phyloP scores from a whole-genome alignment of 2,888 invertebrate species.

The Neuroscelio doddi region DNA sequence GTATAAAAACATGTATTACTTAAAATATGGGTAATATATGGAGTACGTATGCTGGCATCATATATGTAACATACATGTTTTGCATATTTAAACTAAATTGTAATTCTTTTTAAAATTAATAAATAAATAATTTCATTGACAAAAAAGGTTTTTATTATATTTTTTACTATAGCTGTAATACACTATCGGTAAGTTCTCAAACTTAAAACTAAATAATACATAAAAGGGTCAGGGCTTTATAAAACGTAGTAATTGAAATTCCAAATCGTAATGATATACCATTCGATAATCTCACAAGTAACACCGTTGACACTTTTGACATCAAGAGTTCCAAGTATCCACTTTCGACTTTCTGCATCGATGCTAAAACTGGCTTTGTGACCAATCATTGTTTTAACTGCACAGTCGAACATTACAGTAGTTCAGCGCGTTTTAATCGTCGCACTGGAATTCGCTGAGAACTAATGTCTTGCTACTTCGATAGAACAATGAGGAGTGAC shows the following conservation, averaged over 20 bases:
- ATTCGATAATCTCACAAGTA: constrained; percentile 22
- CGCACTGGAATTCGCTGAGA: constrained; percentile 18
- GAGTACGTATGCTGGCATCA: constrained; percentile 42
- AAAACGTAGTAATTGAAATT: constrained; percentile 25
- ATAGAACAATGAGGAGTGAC: constrained; percentile 21
- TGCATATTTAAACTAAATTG: no score
- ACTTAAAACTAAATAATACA: no score
- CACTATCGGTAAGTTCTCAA: no score
- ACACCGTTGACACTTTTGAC: constrained; percentile 16
- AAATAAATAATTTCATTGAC: no score
- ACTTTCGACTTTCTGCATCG: constrained; percentile 20
- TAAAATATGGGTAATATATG: no score
- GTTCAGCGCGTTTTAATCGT: constrained; percentile 37
- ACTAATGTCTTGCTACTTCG: constrained; percentile 26
- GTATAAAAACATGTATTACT: no score
- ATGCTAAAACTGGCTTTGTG: constrained; percentile 32
- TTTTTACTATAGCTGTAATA: no score
- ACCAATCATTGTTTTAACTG: constrained; percentile 38
- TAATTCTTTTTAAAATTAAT: no score
- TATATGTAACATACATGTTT: constrained; percentile 36
- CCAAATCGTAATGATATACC: constrained; percentile 22
- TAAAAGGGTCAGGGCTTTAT: constrained; percentile 1
- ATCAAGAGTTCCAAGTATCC: constrained; percentile 8
- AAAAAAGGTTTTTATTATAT: no score
- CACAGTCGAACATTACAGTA: constrained; percentile 24